Evolutionary conservation across 2,888 invertebrate genomes (phyloP).

Genomic region (Anticlea derivata): DNA sequence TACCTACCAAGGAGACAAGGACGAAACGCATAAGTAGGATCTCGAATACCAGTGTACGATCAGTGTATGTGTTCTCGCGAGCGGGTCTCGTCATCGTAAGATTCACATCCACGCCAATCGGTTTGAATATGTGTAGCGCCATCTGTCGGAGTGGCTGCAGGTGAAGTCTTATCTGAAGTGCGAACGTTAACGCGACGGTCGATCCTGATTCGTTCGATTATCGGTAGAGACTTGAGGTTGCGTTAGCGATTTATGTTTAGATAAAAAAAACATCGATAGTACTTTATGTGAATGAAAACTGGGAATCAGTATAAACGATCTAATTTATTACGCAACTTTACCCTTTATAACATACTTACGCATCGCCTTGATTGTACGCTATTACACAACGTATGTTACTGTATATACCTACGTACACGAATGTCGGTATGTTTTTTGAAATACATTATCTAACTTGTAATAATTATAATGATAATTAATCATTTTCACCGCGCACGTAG

Average conservation of each 20-base stretch:
- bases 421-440: constrained; percentile 12
- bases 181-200: too few species aligned
- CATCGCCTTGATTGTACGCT: constrained; percentile 13
- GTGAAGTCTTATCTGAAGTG: too few species aligned
- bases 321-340: constrained; percentile 18
- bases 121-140: not conserved
- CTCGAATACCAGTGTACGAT: too few species aligned
- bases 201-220: not conserved
- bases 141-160: too few species aligned
- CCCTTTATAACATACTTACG: constrained; percentile 12
- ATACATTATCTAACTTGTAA: constrained; percentile 10
- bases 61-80: not conserved
- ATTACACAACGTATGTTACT: constrained; percentile 12
- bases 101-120: too few species aligned
- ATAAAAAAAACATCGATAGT: not conserved
- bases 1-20: too few species aligned
- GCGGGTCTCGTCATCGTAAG: not conserved
- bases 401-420: too few species aligned
- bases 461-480: constrained; percentile 3
- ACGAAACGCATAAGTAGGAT: too few species aligned
- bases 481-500: not conserved
- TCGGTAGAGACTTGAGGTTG: too few species aligned
- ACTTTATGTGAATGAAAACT: constrained; percentile 10
- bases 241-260: not conserved
- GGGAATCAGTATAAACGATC: constrained; percentile 18